Evolutionary conservation across 2,888 invertebrate genomes (phyloP), one percentile per base, ranked within the genome.

Genomic region (Amorpha juglandis): DNA sequence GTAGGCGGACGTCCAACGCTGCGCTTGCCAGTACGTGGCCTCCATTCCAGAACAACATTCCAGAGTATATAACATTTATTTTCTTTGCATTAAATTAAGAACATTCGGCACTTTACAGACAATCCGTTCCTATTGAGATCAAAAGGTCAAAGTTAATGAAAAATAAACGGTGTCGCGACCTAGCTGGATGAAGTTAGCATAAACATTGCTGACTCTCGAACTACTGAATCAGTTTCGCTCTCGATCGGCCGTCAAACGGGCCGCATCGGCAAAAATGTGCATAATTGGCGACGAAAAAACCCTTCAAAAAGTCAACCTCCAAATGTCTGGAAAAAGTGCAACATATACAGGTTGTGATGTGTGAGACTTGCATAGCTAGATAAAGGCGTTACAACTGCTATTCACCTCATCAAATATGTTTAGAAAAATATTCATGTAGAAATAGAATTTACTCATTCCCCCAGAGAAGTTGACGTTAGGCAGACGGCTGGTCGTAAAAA

Each of bases 221-320:
- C 7, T 53, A 19, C 19, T 63, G 53, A 66, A 63, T 66, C 66
- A 53, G 66, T 66, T 66, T 66, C 66, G 63, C 75, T 75, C 77
- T 77, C 79, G 83, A 75, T 78, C 79, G 80, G 72, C 79, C 80
- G 82, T 85, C 90, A 92, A 92, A 92, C 83, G 87, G 74, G 75
- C 91, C 91, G 90, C 89, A 79, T 82, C 82, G 87, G 88, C 90
- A 92, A 92, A 93, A 92, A 93, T 93, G 93, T 92, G 90, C 93
- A 93, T 92, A 93, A 93, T 93, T 92, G 93, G 89, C 80, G 75
- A 82, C 79, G 88, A 92, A 92, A 93, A 92, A 93, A 90, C 84
- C 79, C 79, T 81, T 89, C 88, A 91, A 92, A 92, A 93, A 91
- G 79, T 79, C 89, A 88, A 91, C 89, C 90, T 91, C 88, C 86